Evolutionary conservation across 2,888 invertebrate genomes (phyloP), one percentile per base, ranked within the genome.

Genomic region (Andrena praecox): DNA sequence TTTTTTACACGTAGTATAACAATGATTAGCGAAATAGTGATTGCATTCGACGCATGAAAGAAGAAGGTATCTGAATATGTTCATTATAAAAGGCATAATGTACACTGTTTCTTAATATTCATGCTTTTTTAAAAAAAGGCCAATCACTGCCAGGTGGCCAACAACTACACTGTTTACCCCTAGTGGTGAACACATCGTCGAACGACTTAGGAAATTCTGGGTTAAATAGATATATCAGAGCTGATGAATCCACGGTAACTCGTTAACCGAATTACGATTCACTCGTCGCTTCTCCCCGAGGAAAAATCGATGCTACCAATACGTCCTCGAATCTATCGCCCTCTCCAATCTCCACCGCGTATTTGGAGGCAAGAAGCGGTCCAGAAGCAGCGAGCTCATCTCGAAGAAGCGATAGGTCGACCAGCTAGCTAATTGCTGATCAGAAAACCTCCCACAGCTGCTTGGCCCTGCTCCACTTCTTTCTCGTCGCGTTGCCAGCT

Each of bases 391-490:
- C 42, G n/a, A 42, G 20, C n/a, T 77, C 69, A 69, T 62, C 71
- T 24, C 63, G 54, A 62, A 76, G 74, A 81, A 70, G 56, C 73
- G 42, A 60, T 73, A 74, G 80, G 86, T 85, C 87, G 84, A 86
- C 77, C 71, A 68, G 68, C 71, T 62, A 72, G 68, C 78, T 89
- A 88, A 88, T 88, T 89, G 85, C 80, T 35, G 73, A 50, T 60
- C 75, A 56, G 75, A 75, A 82, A 86, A 75, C 60, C 73, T 59
- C 60, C 60, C 35, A 67, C 56, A 63, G 50, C 64, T 67, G 77
- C 73, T 75, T 63, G 62, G n/a, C 60, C 62, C 56, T 42, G 59
- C 71, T 56, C 48, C 0, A 31, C n/a, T 35, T 52, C 67, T 64
- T 77, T 74, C 56, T 64, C 71, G 20, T 29, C 67, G 64, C 60